Evolutionary conservation across 2,797 vertebrate genomes (phyloP).

Genomic region (Pitangus sulphuratus): DNA sequence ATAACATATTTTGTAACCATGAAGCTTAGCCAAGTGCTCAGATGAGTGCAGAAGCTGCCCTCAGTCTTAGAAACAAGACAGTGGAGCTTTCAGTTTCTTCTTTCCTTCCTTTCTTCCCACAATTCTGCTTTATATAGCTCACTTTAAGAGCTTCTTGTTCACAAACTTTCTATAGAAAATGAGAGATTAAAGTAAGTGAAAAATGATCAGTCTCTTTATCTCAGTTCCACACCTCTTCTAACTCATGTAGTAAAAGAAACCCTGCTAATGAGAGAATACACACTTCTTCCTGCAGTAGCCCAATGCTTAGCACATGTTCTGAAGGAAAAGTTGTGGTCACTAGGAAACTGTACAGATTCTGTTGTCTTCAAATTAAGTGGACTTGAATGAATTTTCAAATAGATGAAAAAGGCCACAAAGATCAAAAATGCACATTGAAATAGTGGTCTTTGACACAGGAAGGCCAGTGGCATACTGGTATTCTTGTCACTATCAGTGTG

Average conservation of each 20-base stretch:
- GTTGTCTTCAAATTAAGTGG: background rate
- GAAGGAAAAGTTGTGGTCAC: background rate
- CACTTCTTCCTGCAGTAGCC: background rate
- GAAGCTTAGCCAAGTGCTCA: background rate
- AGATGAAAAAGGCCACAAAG: background rate
- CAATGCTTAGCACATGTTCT: accelerated
- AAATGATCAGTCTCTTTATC: background rate
- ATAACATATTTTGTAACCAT: background rate
- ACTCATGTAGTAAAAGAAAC: accelerated
- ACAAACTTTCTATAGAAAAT: background rate
- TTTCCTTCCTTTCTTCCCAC: background rate
- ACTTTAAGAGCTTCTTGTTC: background rate
- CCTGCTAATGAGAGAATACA: background rate
- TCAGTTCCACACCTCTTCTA: background rate
- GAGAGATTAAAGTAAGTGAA: background rate
- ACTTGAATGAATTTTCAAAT: background rate
- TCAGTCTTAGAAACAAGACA: background rate
- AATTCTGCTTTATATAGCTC: background rate
- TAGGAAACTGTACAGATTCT: background rate
- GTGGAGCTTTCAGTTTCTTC: background rate
- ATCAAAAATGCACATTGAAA: background rate
- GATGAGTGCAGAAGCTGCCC: background rate
- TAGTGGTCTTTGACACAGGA: background rate
- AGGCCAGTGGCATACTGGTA: background rate
- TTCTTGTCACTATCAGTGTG: background rate